phyloP scores from a whole-genome alignment of 2,113 vertebrate species.

The Eidolon helvum region DNA sequence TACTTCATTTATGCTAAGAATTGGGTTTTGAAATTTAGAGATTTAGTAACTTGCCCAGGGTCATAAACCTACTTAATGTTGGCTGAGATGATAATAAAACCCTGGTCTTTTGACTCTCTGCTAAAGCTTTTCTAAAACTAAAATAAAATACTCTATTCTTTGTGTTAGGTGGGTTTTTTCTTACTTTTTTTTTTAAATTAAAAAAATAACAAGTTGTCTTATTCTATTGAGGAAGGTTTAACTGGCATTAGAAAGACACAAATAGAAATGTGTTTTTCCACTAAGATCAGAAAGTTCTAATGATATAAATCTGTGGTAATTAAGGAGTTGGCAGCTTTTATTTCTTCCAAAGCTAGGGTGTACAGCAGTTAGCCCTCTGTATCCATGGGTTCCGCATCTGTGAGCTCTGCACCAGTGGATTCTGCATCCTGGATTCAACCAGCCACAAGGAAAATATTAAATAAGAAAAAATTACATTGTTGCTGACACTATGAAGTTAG shows the following conservation, averaged over 20 bases:
- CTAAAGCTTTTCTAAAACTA: constrained; percentile 35
- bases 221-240: neutral
- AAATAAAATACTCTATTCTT: neutral
- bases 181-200: neutral
- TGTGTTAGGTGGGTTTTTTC: neutral
- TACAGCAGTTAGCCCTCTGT: neutral
- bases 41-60: neutral
- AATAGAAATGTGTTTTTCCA: constrained; percentile 14
- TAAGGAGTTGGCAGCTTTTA: neutral
- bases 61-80: neutral
- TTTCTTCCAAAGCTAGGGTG: neutral
- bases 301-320: neutral
- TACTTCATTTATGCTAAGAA: constrained; percentile 27
- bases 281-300: neutral
- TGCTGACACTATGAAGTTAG: neutral
- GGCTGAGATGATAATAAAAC: neutral
- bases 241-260: neutral
- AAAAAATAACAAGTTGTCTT: neutral
- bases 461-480: neutral
- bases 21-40: constrained; percentile 1
- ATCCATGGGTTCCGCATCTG: neutral
- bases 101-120: neutral
- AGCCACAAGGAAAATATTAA: neutral
- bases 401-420: no score
- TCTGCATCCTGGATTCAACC: neutral